phyloP scores from a whole-genome alignment of 2,113 vertebrate species.

The Dromaius novaehollandiae region DNA sequence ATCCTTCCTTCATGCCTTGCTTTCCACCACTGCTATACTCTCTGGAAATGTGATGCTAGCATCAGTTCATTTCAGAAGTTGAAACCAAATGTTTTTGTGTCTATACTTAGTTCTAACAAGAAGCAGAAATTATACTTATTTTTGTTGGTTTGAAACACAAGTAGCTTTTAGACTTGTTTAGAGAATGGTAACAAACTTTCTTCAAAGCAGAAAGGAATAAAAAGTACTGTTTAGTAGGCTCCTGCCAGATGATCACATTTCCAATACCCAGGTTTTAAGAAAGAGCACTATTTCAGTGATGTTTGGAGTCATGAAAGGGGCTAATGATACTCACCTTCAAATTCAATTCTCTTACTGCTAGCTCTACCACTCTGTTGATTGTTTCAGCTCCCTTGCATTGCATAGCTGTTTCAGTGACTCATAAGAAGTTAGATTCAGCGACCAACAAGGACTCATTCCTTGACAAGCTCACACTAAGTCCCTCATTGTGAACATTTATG shows the following conservation, averaged over 20 bases:
- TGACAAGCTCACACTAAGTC: neutral
- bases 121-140: neutral
- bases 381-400: neutral
- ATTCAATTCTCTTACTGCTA: neutral
- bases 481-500: neutral
- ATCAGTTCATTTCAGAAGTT: neutral
- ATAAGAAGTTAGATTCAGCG: neutral
- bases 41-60: neutral
- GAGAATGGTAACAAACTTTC: neutral
- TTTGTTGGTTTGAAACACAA: neutral
- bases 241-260: neutral
- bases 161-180: neutral
- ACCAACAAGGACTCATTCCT: neutral
- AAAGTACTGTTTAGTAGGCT: neutral
- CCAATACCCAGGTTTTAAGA: neutral
- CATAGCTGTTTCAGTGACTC: neutral
- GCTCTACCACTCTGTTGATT: neutral
- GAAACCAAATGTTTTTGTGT: neutral
- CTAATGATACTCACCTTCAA: neutral
- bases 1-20: neutral
- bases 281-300: neutral
- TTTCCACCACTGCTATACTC: neutral
- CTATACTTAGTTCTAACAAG: neutral
- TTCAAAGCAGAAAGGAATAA: neutral
- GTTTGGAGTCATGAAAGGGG: neutral